phyloP scores from a whole-genome alignment of 2,797 vertebrate genomes.

The Sebastolobus altivelis region DNA sequence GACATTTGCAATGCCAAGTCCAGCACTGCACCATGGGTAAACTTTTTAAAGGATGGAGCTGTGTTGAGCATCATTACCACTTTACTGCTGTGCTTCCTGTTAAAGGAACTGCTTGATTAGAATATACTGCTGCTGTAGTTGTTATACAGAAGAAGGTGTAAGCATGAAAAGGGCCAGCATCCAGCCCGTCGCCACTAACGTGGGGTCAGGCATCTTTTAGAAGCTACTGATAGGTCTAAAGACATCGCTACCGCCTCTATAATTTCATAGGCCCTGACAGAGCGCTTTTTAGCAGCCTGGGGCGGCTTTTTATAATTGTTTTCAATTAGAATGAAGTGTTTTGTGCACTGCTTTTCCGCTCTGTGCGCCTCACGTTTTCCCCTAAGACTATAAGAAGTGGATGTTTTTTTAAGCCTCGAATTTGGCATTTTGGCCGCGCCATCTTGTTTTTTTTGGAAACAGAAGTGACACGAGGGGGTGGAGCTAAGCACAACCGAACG shows the following conservation, averaged over 20 bases:
- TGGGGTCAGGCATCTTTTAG: neutral
- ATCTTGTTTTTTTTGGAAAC: no score
- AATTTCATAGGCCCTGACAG: neutral
- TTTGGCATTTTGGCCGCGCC: no score
- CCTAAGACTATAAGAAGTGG: no score
- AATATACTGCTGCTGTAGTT: neutral
- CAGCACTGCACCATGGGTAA: slow-evolving; percentile 7
- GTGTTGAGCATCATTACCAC: slow-evolving; percentile 2
- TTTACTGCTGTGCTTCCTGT: slow-evolving; percentile 14
- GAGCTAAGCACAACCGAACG: no score
- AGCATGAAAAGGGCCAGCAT: neutral
- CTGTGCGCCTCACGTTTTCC: no score
- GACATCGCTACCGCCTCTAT: neutral
- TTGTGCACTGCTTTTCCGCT: neutral
- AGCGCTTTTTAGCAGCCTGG: neutral
- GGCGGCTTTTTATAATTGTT: neutral
- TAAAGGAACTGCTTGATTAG: slow-evolving; percentile 5
- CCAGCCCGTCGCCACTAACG: neutral
- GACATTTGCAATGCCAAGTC: neutral
- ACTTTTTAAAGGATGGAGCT: neutral
- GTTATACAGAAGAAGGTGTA: neutral
- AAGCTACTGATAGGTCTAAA: neutral
- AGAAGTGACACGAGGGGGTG: no score
- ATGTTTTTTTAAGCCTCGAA: no score
- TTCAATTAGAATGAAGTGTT: neutral